phyloP scores from a whole-genome alignment of 1,140 invertebrate genomes.

The Medauroidea extradentata region DNA sequence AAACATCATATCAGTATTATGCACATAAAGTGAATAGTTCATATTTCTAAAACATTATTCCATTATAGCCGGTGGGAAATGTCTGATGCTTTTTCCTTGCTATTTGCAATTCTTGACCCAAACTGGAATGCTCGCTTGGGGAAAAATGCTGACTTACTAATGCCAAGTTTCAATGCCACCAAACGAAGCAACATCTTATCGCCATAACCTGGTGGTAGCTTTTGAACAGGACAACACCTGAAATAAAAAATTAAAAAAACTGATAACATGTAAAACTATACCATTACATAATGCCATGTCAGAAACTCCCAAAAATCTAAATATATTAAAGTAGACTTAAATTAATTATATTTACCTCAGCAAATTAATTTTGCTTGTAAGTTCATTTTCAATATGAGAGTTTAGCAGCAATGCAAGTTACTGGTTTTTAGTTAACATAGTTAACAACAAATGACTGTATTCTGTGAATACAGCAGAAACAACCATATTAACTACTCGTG shows the following conservation, averaged over 20 bases:
- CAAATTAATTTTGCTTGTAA: neutral
- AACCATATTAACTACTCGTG: no score
- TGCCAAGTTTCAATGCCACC: conserved; percentile 67
- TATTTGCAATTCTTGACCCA: conserved; percentile 93
- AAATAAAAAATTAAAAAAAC: conserved; percentile 25
- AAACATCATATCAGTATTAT: no score
- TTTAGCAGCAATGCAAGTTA: no score
- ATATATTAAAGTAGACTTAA: neutral
- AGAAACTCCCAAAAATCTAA: neutral
- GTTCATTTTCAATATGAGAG: neutral
- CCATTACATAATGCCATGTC: no score
- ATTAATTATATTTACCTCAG: neutral
- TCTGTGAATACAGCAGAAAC: no score
- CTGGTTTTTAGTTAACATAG: no score
- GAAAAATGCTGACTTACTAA: conserved; percentile 58
- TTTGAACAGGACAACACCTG: conserved; percentile 59
- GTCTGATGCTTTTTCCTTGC: conserved; percentile 83
- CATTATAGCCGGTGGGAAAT: conserved; percentile 50
- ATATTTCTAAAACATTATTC: no score
- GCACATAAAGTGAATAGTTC: no score
- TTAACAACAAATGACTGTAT: no score
- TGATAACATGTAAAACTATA: no score
- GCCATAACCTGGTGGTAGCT: conserved; percentile 72
- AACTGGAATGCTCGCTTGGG: conserved; percentile 96
- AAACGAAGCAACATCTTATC: conserved; percentile 88